These are phyloP conservation scores for Oreotrochilus melanogaster DNA, from an alignment of 2,113 vertebrate species.

Conservation along the genomic window DNA sequence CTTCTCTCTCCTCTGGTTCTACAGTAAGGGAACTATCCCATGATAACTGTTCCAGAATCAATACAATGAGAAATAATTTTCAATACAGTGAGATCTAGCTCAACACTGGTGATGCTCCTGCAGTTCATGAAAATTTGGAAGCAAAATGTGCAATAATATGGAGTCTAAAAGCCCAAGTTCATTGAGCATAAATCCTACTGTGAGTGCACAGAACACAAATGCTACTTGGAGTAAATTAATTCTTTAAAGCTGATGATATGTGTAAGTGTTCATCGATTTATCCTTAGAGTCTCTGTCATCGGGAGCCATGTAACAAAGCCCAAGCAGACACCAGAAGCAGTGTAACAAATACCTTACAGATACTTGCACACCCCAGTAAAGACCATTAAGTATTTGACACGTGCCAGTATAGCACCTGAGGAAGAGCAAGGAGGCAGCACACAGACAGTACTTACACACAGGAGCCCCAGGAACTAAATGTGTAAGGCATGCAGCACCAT, in stretches of 20 bases:
- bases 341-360: not conserved
- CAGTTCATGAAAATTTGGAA: not conserved
- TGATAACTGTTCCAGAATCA: not conserved
- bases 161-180: not conserved
- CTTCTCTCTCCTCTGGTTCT: not conserved
- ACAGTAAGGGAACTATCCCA: not conserved
- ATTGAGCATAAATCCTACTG: not conserved
- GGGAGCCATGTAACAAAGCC: not conserved
- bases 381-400: not conserved
- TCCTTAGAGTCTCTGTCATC: not conserved
- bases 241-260: not conserved
- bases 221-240: not conserved
- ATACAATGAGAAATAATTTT: not conserved
- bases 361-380: not conserved
- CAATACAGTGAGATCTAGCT: not conserved
- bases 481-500: fast-evolving
- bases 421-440: fast-evolving
- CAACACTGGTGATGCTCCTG: not conserved
- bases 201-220: not conserved
- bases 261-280: not conserved
- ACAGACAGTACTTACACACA: not conserved
- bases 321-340: not conserved
- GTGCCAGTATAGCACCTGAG: fast-evolving
- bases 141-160: not conserved
- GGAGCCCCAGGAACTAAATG: not conserved